Evolutionary conservation across 2,888 invertebrate species (phyloP), one percentile per base, ranked within the genome.

Genomic region (Blastobasis adustella): DNA sequence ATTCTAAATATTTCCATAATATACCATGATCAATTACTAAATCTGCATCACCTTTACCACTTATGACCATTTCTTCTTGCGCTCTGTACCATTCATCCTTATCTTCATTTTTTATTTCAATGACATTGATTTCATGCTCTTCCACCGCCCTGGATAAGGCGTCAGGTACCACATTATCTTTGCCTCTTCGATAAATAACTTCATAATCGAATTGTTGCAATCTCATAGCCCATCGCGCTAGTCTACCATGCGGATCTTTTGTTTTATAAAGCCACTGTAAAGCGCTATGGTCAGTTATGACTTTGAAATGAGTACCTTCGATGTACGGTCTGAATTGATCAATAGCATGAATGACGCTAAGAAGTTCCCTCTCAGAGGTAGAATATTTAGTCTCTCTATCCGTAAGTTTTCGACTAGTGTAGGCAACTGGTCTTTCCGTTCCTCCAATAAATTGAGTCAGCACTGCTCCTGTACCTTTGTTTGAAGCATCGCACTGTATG

Each of bases 171-270:
- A 49, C n/a, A 41, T 57, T 54, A 0, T 52, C 42, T 36, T 55
- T 57, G 0, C 57, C 54, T 41, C 50, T 53, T 0, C 52, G 40
- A 41, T 51, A 39, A 5, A 55, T 37, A 4, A 58, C 48, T n/a
- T 56, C 56, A 42, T 51, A 54, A 43, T 54, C 54, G 49, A 54
- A n/a, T n/a, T n/a, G n/a, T n/a, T n/a, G n/a, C n/a, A n/a, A n/a
- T n/a, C n/a, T n/a, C n/a, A n/a, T n/a, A 58, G 52, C 51, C 55
- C 54, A 58, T 7, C 58, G 44, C 37, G 55, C 54, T 43, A 58
- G 10, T n/a, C 58, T 39, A 7, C 55, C 55, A 40, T 54, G 54
- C 0, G 58, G 58, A 38, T 55, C 58, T 46, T 54, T 58, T n/a
- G 39, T 54, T 44, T 54, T 54, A 42, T 54, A 40, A 6, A 55